Conservation (phyloP, 92 coral and sea anemone genomes). For the Epizoanthus ramosus region DNA sequence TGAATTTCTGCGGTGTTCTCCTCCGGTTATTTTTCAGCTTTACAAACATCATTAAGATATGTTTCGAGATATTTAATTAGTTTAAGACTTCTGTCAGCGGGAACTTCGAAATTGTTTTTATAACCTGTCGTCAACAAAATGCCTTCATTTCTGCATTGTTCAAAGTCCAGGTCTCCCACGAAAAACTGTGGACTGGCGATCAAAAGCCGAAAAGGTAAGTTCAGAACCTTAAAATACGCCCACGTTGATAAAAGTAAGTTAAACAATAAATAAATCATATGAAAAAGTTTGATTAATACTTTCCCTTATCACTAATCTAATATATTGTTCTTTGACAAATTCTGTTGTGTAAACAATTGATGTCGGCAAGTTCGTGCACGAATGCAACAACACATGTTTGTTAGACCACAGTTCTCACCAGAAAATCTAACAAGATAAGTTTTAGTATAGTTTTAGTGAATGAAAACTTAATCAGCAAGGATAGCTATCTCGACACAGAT, state of each 20-base stretch:
- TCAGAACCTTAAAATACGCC: slow-evolving; percentile 3
- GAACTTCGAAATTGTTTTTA: slow-evolving; percentile 20
- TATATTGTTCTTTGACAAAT: not conserved
- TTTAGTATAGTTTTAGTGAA: no score
- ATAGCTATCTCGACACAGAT: no score
- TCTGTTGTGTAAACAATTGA: not conserved
- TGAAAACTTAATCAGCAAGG: no score
- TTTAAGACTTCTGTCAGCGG: not conserved
- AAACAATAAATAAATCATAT: not conserved
- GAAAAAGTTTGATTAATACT: slow-evolving; percentile 8
- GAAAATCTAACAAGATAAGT: no score
- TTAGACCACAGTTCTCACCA: no score
- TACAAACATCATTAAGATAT: no score
- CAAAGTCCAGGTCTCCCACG: not conserved
- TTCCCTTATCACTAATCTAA: not conserved
- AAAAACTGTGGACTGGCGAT: not conserved
- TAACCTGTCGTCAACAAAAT: not conserved
- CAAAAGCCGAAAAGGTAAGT: slow-evolving; percentile 8
- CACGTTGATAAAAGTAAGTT: slow-evolving; percentile 16
- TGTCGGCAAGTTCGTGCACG: no score
- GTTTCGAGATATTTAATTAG: slow-evolving; percentile 11
- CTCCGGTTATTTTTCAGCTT: no score
- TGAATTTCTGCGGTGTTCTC: no score
- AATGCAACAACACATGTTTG: no score
- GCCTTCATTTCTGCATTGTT: not conserved